Conservation (phyloP, 2,113 vertebrate species). For the Spilogale gracilis region DNA sequence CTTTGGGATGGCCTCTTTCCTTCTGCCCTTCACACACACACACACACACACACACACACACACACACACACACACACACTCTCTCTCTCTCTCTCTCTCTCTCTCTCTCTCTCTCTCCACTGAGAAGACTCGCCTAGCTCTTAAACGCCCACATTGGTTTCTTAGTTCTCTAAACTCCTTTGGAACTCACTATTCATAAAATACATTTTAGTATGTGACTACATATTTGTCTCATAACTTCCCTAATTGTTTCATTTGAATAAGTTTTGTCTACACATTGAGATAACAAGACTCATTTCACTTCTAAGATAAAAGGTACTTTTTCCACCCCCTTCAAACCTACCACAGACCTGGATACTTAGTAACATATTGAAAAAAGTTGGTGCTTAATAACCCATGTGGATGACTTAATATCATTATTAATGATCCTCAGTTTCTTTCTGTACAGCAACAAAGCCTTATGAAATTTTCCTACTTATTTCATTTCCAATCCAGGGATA, state of each 20-base stretch:
- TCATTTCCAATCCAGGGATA: constrained; percentile 53
- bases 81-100: too few relatives aligned
- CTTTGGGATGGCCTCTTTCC: constrained; percentile 9
- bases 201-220: constrained; percentile 6
- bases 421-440: constrained; percentile 63
- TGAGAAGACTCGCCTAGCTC: constrained; percentile 35
- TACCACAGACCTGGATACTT: constrained; percentile 45
- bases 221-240: background rate
- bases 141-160: constrained; percentile 36
- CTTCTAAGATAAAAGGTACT: constrained; percentile 27
- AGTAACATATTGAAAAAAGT: constrained; percentile 45
- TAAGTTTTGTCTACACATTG: background rate
- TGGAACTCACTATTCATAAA: constrained; percentile 41
- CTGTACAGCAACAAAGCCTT: constrained; percentile 56
- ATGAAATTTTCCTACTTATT: constrained; percentile 72
- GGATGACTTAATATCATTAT: constrained; percentile 76
- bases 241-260: constrained; percentile 35
- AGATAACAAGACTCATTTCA: constrained; percentile 56
- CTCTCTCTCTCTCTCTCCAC: background rate
- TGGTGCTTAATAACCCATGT: constrained; percentile 43
- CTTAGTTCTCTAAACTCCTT: constrained; percentile 30
- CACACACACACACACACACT: background rate
- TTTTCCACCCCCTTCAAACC: constrained; percentile 8
- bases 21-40: background rate
- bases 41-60: background rate